phyloP scores from a whole-genome alignment of 2,888 invertebrate genomes.

The Phalera bucephala region DNA sequence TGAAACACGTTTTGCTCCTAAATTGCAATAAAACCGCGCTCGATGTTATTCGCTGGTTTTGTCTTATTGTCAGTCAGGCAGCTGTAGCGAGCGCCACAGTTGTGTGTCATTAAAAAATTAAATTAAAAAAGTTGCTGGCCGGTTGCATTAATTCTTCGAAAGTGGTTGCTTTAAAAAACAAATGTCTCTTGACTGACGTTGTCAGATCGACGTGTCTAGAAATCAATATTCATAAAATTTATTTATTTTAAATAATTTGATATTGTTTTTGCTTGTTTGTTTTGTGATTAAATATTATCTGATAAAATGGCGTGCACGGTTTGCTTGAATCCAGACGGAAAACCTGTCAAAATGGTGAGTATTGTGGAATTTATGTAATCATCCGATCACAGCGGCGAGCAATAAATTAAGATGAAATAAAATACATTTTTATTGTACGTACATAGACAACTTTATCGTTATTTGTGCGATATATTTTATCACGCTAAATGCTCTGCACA shows the following conservation, averaged over 20 bases:
- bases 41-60: slow-evolving; percentile 8
- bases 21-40: slow-evolving; percentile 21
- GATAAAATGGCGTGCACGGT: slow-evolving; percentile 56
- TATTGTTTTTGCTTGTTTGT: slow-evolving; percentile 11
- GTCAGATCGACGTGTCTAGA: slow-evolving; percentile 16
- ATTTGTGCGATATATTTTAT: no score
- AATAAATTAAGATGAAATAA: no score
- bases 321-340: slow-evolving; percentile 50
- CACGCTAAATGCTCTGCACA: no score
- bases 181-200: slow-evolving; percentile 9
- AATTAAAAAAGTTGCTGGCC: slow-evolving; percentile 18
- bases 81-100: slow-evolving; percentile 5
- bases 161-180: slow-evolving; percentile 10
- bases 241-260: slow-evolving; percentile 12
- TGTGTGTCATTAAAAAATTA: slow-evolving; percentile 12
- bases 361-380: not conserved
- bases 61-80: slow-evolving; percentile 10
- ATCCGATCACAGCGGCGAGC: no score
- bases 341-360: slow-evolving; percentile 60
- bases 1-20: slow-evolving; percentile 27
- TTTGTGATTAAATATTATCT: slow-evolving; percentile 17
- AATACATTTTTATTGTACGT: no score
- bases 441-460: no score
- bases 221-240: not conserved
- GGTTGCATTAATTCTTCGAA: slow-evolving; percentile 15